Conservation (phyloP, 2,113 vertebrate genomes). For the Chlorocebus sabaeus region DNA sequence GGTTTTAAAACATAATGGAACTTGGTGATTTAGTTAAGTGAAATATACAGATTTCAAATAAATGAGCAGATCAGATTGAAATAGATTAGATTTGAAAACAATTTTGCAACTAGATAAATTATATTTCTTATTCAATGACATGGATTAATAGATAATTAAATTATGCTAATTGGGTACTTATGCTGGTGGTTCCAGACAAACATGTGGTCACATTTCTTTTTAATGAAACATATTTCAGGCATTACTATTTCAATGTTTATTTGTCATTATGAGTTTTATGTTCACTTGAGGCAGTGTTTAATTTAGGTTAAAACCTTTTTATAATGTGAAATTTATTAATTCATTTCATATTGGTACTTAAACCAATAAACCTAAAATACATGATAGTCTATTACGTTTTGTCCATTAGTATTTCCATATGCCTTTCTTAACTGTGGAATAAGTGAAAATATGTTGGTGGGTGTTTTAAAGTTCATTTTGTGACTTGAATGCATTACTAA, state of each 20-base stretch:
- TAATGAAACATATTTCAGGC: constrained; percentile 51
- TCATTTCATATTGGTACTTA: constrained; percentile 41
- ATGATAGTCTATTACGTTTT: background rate
- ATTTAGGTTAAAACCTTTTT: constrained; percentile 34
- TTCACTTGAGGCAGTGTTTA: constrained; percentile 24
- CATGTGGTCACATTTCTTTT: constrained; percentile 26
- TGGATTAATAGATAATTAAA: constrained; percentile 37
- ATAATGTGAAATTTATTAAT: constrained; percentile 25
- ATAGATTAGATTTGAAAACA: background rate
- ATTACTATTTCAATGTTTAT: background rate
- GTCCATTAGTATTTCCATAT: constrained; percentile 4
- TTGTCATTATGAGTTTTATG: constrained; percentile 51
- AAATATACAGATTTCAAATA: background rate
- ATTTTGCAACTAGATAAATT: background rate
- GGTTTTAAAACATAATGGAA: background rate
- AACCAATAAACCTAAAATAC: constrained; percentile 46
- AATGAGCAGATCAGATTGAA: background rate
- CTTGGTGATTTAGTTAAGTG: background rate
- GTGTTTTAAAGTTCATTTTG: background rate
- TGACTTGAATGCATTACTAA: background rate
- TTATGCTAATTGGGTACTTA: constrained; percentile 11
- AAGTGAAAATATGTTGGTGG: background rate
- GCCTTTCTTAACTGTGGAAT: background rate
- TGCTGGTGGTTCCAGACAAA: constrained; percentile 5
- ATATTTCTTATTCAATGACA: constrained; percentile 25